phyloP scores from a whole-genome alignment of 2,888 invertebrate genomes.

The Rotaria sp. region DNA sequence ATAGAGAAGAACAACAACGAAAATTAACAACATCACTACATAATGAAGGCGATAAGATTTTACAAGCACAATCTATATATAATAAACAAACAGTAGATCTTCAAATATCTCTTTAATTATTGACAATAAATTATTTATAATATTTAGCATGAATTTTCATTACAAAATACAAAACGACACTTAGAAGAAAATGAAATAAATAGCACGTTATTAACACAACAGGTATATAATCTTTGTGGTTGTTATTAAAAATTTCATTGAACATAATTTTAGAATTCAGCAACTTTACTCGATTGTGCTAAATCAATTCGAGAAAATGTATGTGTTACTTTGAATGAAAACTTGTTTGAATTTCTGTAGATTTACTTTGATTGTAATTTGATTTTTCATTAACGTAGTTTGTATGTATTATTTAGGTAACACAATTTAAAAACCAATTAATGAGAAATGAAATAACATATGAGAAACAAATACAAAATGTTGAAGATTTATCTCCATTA shows the following conservation, averaged over 20 bases:
- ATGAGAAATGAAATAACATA: neutral
- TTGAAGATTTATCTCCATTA: neutral
- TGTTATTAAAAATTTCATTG: neutral
- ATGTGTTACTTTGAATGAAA: neutral
- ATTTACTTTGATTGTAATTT: neutral
- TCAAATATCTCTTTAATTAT: neutral
- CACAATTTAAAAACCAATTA: neutral
- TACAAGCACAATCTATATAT: neutral
- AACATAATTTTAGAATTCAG: neutral
- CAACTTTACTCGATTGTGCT: neutral
- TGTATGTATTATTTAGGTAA: neutral
- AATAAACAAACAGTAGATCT: too few relatives aligned
- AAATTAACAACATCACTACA: neutral
- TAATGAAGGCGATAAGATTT: neutral
- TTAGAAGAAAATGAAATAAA: neutral
- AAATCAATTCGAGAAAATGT: slow-evolving; percentile 20
- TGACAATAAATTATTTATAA: neutral
- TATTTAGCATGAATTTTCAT: neutral
- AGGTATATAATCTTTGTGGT: neutral
- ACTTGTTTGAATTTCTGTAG: too few relatives aligned
- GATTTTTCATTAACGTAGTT: neutral
- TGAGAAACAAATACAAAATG: neutral
- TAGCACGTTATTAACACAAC: neutral
- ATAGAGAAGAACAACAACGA: neutral
- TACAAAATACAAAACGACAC: neutral